Evolutionary conservation across 2,888 invertebrate species (phyloP), one percentile per base, ranked within the genome.

Genomic region (Lycaena phlaeas): DNA sequence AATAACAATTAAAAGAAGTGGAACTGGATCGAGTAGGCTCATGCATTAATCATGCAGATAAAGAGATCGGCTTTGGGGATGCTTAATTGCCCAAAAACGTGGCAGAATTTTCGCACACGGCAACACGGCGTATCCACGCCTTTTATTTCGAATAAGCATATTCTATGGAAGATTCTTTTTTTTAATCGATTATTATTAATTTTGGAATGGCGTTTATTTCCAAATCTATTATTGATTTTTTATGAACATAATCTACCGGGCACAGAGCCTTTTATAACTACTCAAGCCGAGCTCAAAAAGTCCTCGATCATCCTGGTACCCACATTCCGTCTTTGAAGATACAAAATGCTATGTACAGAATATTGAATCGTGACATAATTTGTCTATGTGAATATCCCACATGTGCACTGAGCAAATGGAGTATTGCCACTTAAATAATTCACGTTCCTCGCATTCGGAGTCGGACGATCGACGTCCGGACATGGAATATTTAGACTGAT

Each of bases 401-500:
- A n/a, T n/a, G n/a, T n/a, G n/a, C n/a, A n/a, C n/a, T n/a, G n/a
- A n/a, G n/a, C n/a, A 11, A 18, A 6, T 10, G 4, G 11, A 34
- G 22, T 34, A 18, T 34, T 34, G 34, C 34, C 11, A 11, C 34
- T 6, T 34, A 12, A 34, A 34, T 34, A 34, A 18, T 34, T 34
- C 34, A 34, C 4, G 12, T 18, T 34, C 34, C 18, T 18, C 22
- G 17, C 30, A 15, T 30, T 15, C 15, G 30, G 10, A 7, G 28
- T 11, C 11, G n/a, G n/a, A n/a, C n/a, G n/a, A n/a, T n/a, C n/a
- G n/a, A n/a, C n/a, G n/a, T n/a, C n/a, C n/a, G n/a, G n/a, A n/a
- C n/a, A n/a, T 30, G 30, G 14, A 29, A 29, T 29, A 29, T 29
- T 29, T 14, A 29, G 14, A 9, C 29, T 29, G 29, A 29, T 29